A percentile compares a stretch with the other conserved stretches of the same genome.
Evolutionary conservation across 2,113 vertebrate genomes (phyloP).

Genomic region (human): DNA sequence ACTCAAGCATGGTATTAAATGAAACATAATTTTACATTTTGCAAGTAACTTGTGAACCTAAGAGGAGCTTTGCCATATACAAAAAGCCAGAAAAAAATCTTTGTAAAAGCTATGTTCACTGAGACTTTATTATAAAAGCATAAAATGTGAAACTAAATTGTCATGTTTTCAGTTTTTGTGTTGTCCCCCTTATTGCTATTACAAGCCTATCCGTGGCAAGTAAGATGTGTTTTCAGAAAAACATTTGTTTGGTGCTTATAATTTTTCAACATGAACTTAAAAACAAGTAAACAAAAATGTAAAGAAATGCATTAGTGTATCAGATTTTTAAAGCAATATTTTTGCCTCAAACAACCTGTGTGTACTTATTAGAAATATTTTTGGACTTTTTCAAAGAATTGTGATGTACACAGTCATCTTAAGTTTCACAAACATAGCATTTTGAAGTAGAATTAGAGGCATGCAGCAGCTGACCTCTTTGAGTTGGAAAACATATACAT

Average conservation of each 20-base stretch:
- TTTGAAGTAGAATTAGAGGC: not conserved
- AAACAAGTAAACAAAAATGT: not conserved
- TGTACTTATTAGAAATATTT: not conserved
- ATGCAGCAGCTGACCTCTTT: not conserved
- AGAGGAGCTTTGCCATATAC: not conserved
- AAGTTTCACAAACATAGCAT: not conserved
- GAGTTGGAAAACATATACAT: not conserved
- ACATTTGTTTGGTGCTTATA: not conserved
- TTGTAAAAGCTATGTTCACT: not conserved
- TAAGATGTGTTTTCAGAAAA: not conserved
- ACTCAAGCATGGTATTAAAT: not conserved
- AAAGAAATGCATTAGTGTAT: not conserved
- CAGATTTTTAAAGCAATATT: not conserved
- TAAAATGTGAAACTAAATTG: not conserved
- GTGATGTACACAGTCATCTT: not conserved
- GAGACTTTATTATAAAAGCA: not conserved
- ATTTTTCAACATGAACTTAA: not conserved
- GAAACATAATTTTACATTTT: constrained; percentile 8
- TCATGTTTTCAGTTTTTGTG: not conserved
- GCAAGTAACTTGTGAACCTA: not conserved
- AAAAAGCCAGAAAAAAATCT: not conserved
- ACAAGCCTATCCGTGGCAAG: not conserved
- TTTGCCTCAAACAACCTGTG: not conserved
- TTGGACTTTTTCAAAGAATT: not conserved
- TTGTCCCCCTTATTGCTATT: fast-evolving